Percentiles rank a stretch among this genome's conserved stretches.
These are phyloP conservation scores for Calcarius lapponicus DNA, from an alignment of 2,797 vertebrate genomes.

Conservation along the genomic window DNA sequence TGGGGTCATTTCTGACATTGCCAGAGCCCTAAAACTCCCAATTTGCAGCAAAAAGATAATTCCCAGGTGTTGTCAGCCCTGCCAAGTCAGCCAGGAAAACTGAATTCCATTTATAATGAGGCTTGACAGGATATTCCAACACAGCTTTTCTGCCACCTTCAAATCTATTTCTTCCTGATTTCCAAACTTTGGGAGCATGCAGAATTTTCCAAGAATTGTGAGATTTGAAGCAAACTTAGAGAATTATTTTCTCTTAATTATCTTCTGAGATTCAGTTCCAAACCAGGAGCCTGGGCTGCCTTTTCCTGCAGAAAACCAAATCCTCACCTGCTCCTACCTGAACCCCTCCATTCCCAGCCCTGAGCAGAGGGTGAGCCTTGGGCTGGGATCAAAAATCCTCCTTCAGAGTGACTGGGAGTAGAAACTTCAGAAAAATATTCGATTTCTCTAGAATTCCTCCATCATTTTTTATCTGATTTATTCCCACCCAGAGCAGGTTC, in stretches of 20 bases:
- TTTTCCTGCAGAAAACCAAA: background rate
- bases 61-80: background rate
- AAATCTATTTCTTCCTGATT: background rate
- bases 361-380: accelerated
- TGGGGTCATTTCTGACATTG: background rate
- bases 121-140: background rate
- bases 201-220: background rate
- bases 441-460: accelerated
- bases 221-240: background rate
- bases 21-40: background rate
- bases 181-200: background rate
- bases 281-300: background rate
- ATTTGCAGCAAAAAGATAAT: background rate
- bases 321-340: background rate
- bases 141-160: background rate
- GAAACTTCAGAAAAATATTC: accelerated
- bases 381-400: background rate
- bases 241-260: background rate
- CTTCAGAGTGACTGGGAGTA: accelerated
- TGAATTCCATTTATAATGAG: background rate
- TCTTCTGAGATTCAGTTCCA: background rate
- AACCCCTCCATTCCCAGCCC: background rate
- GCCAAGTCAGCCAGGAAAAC: background rate
- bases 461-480: background rate
- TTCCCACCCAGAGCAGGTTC: background rate